These are phyloP conservation scores for Sebastiscus albofasciatus DNA, from an alignment of 2,797 vertebrate genomes.

Conservation along the genomic window DNA sequence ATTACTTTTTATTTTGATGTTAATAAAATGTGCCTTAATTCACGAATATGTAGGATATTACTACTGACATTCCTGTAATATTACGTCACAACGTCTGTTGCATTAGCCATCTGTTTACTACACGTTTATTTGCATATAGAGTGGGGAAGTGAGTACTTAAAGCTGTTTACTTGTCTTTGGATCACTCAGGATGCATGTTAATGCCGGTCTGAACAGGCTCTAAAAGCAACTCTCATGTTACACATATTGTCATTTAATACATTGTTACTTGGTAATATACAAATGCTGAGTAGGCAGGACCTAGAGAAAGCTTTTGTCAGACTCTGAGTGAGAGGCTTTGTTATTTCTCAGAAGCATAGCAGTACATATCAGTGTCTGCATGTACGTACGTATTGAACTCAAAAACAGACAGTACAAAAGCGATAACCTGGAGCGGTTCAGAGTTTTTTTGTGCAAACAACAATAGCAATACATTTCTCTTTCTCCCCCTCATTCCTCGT, in stretches of 20 bases:
- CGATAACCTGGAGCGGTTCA: neutral
- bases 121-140: too few species aligned
- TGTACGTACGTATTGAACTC: neutral
- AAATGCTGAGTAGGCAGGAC: neutral
- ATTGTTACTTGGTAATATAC: neutral
- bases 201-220: too few species aligned
- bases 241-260: neutral
- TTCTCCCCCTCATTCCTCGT: neutral
- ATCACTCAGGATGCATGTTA: too few species aligned
- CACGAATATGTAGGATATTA: too few species aligned
- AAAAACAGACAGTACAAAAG: neutral
- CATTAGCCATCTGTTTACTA: too few species aligned
- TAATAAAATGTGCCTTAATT: too few species aligned
- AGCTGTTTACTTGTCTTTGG: too few species aligned
- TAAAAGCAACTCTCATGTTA: too few species aligned
- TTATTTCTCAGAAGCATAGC: neutral
- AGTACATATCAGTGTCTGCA: neutral
- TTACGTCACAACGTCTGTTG: too few species aligned
- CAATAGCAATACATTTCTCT: neutral
- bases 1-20: too few species aligned
- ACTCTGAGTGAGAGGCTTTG: neutral
- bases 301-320: neutral
- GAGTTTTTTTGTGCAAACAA: neutral
- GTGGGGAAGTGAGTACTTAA: too few species aligned
- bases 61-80: too few species aligned